Percentiles rank a stretch among this genome's conserved stretches.
Conservation (phyloP, 2,797 vertebrate genomes). For the Poliocrania exsul region DNA sequence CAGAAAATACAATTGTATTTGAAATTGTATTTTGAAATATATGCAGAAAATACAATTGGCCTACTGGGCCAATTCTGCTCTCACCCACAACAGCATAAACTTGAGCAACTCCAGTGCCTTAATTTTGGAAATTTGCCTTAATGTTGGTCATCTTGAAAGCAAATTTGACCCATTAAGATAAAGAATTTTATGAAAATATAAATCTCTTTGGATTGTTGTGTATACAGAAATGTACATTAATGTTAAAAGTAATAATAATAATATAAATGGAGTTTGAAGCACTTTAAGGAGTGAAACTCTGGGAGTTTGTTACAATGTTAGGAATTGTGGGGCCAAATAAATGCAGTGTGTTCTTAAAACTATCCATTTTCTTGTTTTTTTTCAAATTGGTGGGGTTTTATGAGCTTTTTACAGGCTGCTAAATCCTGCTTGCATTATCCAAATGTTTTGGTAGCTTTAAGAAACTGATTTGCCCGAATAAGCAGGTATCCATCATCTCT, state of each 20-base stretch:
- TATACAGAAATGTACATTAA: slow-evolving; percentile 56
- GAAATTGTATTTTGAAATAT: slow-evolving; percentile 18
- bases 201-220: slow-evolving; percentile 59
- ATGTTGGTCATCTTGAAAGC: slow-evolving; percentile 16
- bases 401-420: background rate
- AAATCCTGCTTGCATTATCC: background rate
- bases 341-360: slow-evolving; percentile 39
- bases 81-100: background rate
- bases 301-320: slow-evolving; percentile 40
- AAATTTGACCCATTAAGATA: slow-evolving; percentile 23
- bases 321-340: slow-evolving; percentile 71
- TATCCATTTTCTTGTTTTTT: background rate
- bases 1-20: slow-evolving; percentile 28
- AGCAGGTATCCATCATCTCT: background rate
- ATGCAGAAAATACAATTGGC: slow-evolving; percentile 24
- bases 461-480: background rate
- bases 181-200: slow-evolving; percentile 40
- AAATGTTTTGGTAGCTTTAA: background rate
- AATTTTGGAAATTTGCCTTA: background rate
- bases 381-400: background rate
- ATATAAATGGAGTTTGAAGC: slow-evolving; percentile 72
- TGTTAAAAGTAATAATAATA: slow-evolving; percentile 65
- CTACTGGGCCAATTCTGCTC: slow-evolving; percentile 30
- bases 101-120: background rate
- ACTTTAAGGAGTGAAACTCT: slow-evolving; percentile 71